These are phyloP conservation scores for Tuta absoluta DNA, from an alignment of 2,888 invertebrate genomes.

Conservation along the genomic window DNA sequence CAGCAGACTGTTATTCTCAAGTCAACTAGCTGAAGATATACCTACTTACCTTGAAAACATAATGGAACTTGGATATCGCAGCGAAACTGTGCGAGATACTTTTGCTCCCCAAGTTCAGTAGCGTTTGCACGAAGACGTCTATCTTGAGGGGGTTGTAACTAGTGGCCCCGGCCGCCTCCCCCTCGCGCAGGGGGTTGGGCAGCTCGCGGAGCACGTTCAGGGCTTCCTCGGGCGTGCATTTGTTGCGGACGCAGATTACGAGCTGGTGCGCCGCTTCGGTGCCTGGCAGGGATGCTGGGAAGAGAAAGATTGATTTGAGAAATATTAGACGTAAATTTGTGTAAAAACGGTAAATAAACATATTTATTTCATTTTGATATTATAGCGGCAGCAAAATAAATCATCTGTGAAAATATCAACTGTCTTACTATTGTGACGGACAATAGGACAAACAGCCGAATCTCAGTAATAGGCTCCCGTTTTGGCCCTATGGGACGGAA, in stretches of 20 bases:
- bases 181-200: slow-evolving; percentile 89
- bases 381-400: no score
- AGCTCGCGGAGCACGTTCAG: slow-evolving; percentile 92
- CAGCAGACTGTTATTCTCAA: no score
- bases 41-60: slow-evolving; percentile 88
- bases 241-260: slow-evolving; percentile 92
- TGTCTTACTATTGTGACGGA: no score
- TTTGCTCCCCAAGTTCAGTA: slow-evolving; percentile 96
- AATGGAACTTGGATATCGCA: slow-evolving; percentile 97
- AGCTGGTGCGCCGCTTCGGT: slow-evolving; percentile 92
- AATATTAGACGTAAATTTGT: neutral
- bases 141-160: slow-evolving; percentile 96
- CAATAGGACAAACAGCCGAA: no score
- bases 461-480: no score
- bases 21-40: no score
- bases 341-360: no score
- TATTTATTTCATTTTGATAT: no score
- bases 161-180: slow-evolving; percentile 84
- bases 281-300: slow-evolving; percentile 87
- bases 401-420: no score
- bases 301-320: slow-evolving; percentile 29
- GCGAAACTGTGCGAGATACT: slow-evolving; percentile 99
- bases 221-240: slow-evolving; percentile 95
- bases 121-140: slow-evolving; percentile 97
- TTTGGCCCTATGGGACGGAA: no score